Evolutionary conservation across 2,797 vertebrate genomes (phyloP).

Genomic region (Pantherophis alleghaniensis): DNA sequence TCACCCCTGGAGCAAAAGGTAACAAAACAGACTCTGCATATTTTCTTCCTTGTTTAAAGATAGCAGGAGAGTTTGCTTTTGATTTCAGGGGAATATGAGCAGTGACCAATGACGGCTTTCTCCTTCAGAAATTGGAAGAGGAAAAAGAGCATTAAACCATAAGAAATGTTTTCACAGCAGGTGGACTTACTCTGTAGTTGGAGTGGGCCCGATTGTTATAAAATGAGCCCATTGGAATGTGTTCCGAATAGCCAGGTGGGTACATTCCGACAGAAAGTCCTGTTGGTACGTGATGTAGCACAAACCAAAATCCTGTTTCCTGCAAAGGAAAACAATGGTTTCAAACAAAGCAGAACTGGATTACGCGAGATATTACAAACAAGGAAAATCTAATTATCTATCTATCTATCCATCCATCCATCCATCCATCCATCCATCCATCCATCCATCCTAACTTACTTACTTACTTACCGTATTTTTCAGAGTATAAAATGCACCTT

Average conservation of each 20-base stretch:
- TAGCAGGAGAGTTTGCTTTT: not conserved
- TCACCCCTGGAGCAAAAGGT: not conserved
- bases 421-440: too few species aligned
- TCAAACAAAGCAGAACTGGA: not conserved
- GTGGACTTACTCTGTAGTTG: constrained; percentile 89
- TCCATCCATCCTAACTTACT: too few species aligned
- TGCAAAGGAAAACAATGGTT: constrained; percentile 56
- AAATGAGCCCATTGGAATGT: constrained; percentile 89
- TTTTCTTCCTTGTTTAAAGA: not conserved
- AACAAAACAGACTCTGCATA: not conserved
- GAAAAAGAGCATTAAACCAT: not conserved
- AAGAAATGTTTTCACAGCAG: not conserved
- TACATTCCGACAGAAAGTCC: constrained; percentile 92
- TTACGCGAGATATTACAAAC: not conserved
- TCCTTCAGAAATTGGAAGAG: constrained; percentile 9
- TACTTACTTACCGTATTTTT: too few species aligned
- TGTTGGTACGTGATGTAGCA: constrained; percentile 93
- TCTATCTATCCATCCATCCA: too few species aligned
- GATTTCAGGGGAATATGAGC: not conserved
- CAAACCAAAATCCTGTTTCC: constrained; percentile 98
- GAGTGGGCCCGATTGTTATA: constrained; percentile 94
- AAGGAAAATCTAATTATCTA: not conserved
- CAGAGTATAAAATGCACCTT: too few species aligned
- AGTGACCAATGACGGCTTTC: constrained; percentile 15
- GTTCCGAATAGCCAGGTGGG: constrained; percentile 87